Conservation (phyloP, 2,113 vertebrate genomes). For the Ibidorhyncha struthersii region DNA sequence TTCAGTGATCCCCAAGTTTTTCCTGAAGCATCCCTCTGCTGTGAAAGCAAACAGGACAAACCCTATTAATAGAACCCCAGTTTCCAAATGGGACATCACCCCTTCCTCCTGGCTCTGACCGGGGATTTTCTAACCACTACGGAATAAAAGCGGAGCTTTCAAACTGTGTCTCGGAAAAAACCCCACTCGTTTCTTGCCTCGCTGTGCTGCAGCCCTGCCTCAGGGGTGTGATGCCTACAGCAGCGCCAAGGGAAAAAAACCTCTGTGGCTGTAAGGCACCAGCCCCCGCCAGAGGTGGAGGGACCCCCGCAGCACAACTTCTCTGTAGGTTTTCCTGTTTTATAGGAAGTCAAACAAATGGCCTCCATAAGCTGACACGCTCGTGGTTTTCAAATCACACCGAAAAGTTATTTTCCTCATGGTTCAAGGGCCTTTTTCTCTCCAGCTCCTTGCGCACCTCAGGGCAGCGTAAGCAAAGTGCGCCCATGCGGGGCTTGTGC, state of each 20-base stretch:
- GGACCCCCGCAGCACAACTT: not conserved
- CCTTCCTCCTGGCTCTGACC: too few species aligned
- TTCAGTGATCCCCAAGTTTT: not conserved
- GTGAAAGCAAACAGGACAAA: not conserved
- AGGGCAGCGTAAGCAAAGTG: not conserved
- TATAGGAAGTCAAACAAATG: not conserved
- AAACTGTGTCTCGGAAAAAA: not conserved
- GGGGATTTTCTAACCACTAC: not conserved
- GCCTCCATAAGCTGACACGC: not conserved
- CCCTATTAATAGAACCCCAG: not conserved
- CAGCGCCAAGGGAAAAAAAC: not conserved
- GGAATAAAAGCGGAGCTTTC: not conserved
- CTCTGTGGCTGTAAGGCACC: not conserved
- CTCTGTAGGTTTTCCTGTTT: not conserved
- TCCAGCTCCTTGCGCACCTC: not conserved
- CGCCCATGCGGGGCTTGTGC: rapidly evolving
- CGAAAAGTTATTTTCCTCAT: not conserved
- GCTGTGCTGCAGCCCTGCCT: not conserved
- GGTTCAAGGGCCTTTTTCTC: not conserved
- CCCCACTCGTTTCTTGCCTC: not conserved
- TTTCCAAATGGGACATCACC: not conserved
- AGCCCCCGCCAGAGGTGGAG: not conserved
- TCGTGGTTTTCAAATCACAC: not conserved
- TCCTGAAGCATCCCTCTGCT: not conserved
- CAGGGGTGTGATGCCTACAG: not conserved